Evolutionary conservation across 1,140 invertebrate species (phyloP), one percentile per base, ranked within the genome.

Genomic region (Adoxophyes honmai): DNA sequence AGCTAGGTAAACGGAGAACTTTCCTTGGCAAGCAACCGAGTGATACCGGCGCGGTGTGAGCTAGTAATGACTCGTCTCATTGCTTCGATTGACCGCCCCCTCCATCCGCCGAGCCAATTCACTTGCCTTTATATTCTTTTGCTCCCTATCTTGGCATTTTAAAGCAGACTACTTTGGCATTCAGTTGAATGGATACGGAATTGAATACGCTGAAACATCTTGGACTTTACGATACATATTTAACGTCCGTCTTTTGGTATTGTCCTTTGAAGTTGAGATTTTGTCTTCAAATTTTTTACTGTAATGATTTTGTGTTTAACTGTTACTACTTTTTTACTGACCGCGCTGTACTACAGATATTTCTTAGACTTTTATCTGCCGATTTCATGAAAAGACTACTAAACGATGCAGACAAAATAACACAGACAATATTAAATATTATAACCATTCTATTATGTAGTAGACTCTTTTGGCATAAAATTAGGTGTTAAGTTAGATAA

Each of bases 61-160:
- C 66, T 55, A 66, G 75, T 83, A 83, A 83, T 86, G 82, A 83
- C 79, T 78, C 68, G 71, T 79, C 75, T 79, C 75, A 70, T 64
- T 73, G 78, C 69, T 76, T 84, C 79, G 75, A 86, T 83, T 82
- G 82, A 81, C 82, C 80, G 82, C 73, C 79, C 73, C 71, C 59
- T 70, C 68, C 68, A 76, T 76, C 73, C 66, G 66, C 71, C 62
- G 52, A 63, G 60, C 74, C 73, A 75, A 81, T 82, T 79, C 73
- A 72, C 80, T 76, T 73, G 66, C 73, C 69, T 83, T 83, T 75
- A 75, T 81, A 78, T 73, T 72, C 78, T 79, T 81, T 81, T 77
- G 73, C 70, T 68, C 60, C 66, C 69, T 74, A 75, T 81, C 65
- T 77, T 68, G 64, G 65, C 73, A 72, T 75, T 70, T 70, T 73